Evolutionary conservation across 2,113 vertebrate species (phyloP).

Genomic region (Ondatra zibethicus): DNA sequence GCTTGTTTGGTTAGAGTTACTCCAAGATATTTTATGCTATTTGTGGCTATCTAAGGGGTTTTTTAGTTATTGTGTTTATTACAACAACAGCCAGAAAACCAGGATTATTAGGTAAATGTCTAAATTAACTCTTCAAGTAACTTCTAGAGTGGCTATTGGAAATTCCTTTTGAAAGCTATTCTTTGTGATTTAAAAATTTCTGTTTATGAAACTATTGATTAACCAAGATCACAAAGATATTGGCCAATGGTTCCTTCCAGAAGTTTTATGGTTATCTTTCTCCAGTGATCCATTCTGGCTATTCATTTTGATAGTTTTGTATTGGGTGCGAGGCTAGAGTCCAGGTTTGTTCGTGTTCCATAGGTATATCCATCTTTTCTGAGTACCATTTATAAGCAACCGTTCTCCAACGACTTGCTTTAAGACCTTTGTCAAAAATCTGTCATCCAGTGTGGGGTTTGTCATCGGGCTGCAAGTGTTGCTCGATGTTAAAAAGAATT

Average conservation of each 20-base stretch:
- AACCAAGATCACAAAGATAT: not conserved
- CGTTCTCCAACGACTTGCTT: not conserved
- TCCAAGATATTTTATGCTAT: too few species aligned
- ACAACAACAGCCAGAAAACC: not conserved
- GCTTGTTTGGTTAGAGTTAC: too few species aligned
- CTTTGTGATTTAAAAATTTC: not conserved
- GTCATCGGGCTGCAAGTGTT: not conserved
- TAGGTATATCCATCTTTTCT: not conserved
- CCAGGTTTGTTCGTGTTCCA: not conserved
- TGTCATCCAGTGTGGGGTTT: not conserved
- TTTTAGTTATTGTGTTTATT: not conserved
- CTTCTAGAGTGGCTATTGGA: not conserved
- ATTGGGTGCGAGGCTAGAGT: slow-evolving; percentile 1
- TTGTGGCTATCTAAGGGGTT: not conserved
- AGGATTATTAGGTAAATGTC: not conserved
- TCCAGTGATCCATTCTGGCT: not conserved
- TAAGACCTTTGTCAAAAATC: not conserved
- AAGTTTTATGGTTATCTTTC: not conserved
- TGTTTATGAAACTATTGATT: not conserved
- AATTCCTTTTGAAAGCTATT: not conserved
- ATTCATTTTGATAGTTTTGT: not conserved
- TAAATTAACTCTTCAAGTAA: not conserved
- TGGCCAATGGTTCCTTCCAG: not conserved
- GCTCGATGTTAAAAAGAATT: not conserved
- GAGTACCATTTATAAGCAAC: not conserved